Conservation (phyloP, 2,797 vertebrate species). For the Cyprinella venusta region DNA sequence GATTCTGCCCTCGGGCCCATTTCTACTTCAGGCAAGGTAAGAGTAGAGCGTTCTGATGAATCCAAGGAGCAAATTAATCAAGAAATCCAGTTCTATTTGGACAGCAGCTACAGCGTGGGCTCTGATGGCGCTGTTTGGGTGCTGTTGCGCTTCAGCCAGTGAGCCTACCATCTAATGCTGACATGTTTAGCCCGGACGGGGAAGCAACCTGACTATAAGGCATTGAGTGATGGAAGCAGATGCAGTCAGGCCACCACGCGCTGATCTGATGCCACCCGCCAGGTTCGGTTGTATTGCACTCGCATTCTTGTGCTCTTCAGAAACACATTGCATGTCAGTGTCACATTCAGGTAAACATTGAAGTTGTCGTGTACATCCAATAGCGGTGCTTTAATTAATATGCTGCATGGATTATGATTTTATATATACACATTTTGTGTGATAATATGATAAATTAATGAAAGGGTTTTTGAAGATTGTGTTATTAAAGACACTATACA, state of each 20-base stretch:
- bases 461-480: neutral
- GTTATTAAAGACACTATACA: neutral
- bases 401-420: neutral
- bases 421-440: neutral
- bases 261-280: constrained; percentile 21
- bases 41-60: constrained; percentile 20
- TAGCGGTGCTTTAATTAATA: neutral
- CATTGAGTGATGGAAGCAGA: constrained; percentile 68
- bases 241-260: constrained; percentile 37
- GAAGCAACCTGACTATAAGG: constrained; percentile 69
- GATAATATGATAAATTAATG: neutral
- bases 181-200: constrained; percentile 69
- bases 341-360: constrained; percentile 8
- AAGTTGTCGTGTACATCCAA: neutral
- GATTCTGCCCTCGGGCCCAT: constrained; percentile 69
- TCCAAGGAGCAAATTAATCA: constrained; percentile 23
- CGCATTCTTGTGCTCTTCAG: neutral
- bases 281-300: constrained; percentile 13
- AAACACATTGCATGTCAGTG: constrained; percentile 13
- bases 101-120: neutral
- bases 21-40: constrained; percentile 16
- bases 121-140: constrained; percentile 38
- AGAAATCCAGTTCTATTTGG: constrained; percentile 12
- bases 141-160: constrained; percentile 54
- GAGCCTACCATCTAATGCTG: constrained; percentile 58